These are phyloP conservation scores for Oenanthe melanoleuca DNA, from an alignment of 2,113 vertebrate genomes.

Conservation along the genomic window DNA sequence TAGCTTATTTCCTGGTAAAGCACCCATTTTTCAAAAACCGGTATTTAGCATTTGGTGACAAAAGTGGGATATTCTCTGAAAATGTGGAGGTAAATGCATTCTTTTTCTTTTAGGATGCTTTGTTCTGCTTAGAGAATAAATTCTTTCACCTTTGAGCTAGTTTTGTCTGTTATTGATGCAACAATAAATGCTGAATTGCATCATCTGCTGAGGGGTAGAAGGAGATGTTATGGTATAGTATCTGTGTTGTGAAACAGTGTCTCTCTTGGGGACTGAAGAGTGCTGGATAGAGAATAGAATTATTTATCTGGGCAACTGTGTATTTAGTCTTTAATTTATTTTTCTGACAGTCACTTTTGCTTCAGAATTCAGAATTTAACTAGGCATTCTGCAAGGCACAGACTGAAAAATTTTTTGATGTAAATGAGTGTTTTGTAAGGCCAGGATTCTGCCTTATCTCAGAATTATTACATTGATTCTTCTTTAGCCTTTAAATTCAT, in stretches of 20 bases:
- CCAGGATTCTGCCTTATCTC: not conserved
- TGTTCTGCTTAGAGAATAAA: not conserved
- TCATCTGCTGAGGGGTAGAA: not conserved
- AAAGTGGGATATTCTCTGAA: not conserved
- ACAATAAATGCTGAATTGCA: not conserved
- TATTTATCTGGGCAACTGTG: not conserved
- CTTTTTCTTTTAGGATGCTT: not conserved
- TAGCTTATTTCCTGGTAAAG: slow-evolving; percentile 28
- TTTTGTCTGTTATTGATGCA: not conserved
- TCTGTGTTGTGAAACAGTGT: not conserved
- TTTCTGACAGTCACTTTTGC: not conserved
- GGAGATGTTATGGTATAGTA: not conserved
- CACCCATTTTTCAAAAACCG: not conserved
- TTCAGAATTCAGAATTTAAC: not conserved
- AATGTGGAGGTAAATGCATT: slow-evolving; percentile 36
- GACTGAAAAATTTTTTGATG: not conserved
- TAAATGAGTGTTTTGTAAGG: not conserved
- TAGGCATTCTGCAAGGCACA: not conserved
- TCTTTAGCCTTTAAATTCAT: not conserved
- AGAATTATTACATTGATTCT: not conserved
- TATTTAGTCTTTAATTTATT: not conserved
- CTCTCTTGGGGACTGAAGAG: not conserved
- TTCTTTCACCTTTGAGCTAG: not conserved
- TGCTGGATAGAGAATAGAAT: not conserved
- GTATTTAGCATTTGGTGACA: not conserved